phyloP scores from a whole-genome alignment of 64 coral and sea anemone genomes.

The Anthopleura sola region DNA sequence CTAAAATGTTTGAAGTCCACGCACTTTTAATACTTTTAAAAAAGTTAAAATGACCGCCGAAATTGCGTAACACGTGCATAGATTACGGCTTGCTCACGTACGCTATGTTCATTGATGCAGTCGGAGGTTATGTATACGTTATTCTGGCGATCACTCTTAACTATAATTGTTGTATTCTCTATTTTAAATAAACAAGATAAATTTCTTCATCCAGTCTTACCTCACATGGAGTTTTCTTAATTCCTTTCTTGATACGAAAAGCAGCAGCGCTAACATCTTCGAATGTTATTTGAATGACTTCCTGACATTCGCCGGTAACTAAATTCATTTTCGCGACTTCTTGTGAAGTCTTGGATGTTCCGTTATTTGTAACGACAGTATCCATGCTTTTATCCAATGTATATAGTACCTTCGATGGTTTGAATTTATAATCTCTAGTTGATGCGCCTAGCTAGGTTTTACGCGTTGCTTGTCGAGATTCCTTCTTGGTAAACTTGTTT shows the following conservation, averaged over 20 bases:
- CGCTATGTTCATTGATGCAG: too few relatives aligned
- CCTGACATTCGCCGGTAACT: not conserved
- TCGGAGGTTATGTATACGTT: too few relatives aligned
- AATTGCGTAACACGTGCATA: too few relatives aligned
- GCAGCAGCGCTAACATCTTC: constrained; percentile 58
- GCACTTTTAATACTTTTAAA: too few relatives aligned
- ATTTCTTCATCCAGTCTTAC: not conserved
- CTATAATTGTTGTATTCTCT: too few relatives aligned
- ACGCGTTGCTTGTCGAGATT: not conserved
- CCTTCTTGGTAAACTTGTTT: not conserved
- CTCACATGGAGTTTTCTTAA: constrained; percentile 52
- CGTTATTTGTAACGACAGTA: not conserved
- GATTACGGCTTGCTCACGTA: too few relatives aligned
- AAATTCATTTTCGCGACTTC: not conserved
- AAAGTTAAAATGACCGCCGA: too few relatives aligned
- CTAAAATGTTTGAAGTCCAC: too few relatives aligned
- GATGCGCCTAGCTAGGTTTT: not conserved
- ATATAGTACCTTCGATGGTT: not conserved
- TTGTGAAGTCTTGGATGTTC: not conserved
- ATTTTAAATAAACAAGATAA: too few relatives aligned
- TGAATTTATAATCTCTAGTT: too few relatives aligned
- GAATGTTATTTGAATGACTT: constrained; percentile 25
- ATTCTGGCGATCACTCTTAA: too few relatives aligned
- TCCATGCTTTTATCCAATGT: not conserved
- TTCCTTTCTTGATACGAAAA: constrained; percentile 31